Percentiles rank a stretch among this genome's conserved stretches.
Evolutionary conservation across 2,797 vertebrate genomes (phyloP).

Genomic region (Poecilia gillii): DNA sequence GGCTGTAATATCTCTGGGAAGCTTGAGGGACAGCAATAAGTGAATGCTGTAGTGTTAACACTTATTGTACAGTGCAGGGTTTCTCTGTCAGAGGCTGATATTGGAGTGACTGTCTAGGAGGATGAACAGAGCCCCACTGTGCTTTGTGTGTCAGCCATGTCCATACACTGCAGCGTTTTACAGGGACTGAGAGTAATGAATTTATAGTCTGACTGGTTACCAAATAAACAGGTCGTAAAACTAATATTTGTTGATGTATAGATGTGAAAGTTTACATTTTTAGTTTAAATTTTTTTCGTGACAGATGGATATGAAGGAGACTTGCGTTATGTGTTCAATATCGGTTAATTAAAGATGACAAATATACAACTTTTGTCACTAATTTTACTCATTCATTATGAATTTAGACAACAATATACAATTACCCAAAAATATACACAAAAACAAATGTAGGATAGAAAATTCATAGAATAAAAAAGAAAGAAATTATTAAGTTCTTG

Average conservation of each 20-base stretch:
- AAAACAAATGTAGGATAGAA: neutral
- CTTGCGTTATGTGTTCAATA: neutral
- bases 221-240: neutral
- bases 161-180: slow-evolving; percentile 31
- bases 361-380: neutral
- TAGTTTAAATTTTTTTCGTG: neutral
- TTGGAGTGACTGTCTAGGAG: slow-evolving; percentile 43
- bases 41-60: slow-evolving; percentile 33
- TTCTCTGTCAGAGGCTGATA: slow-evolving; percentile 24
- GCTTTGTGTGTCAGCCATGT: slow-evolving; percentile 35
- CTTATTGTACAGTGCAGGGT: slow-evolving; percentile 25
- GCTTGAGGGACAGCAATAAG: slow-evolving; percentile 29
- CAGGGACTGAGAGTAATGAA: slow-evolving; percentile 2
- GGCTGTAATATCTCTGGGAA: slow-evolving; percentile 31
- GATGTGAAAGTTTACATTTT: neutral
- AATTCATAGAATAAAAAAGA: neutral
- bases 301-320: neutral
- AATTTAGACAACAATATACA: neutral
- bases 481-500: neutral
- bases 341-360: neutral
- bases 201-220: neutral
- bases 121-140: slow-evolving; percentile 42
- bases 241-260: neutral
- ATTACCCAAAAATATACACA: neutral
- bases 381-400: neutral